Percentiles rank a stretch among this genome's conserved stretches.
phyloP scores from a whole-genome alignment of 2,797 vertebrate species.

The Pogonophryne albipinna region DNA sequence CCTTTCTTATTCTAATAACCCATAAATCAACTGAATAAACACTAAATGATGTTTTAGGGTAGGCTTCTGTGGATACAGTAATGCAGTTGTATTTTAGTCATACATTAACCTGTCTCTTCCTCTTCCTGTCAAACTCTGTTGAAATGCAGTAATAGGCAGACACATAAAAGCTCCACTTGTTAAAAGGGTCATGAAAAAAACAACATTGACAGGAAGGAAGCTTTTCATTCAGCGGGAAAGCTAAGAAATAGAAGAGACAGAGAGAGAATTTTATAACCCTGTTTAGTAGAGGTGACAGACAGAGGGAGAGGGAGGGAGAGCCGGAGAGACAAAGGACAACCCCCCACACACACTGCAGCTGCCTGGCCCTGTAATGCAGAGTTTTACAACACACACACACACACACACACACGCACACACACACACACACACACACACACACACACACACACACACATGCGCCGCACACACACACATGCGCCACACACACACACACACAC shows the following conservation, averaged over 20 bases:
- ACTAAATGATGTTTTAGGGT: not conserved
- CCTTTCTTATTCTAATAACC: conserved; percentile 19
- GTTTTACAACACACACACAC: conserved; percentile 48
- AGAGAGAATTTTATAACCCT: conserved; percentile 72
- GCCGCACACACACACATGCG: conserved; percentile 39
- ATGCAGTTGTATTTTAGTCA: conserved; percentile 61
- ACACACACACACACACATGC: conserved; percentile 29
- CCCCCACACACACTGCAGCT: conserved; percentile 66
- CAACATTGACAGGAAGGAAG: conserved; percentile 80
- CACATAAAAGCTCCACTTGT: conserved; percentile 73
- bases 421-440: conserved; percentile 23
- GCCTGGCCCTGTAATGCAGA: conserved; percentile 42
- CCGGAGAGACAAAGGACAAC: conserved; percentile 70
- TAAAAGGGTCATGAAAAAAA: conserved; percentile 75
- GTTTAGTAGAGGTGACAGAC: conserved; percentile 79
- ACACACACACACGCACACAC: conserved; percentile 32
- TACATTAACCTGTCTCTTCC: conserved; percentile 58
- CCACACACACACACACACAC: conserved; percentile 36
- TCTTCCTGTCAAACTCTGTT: conserved; percentile 58
- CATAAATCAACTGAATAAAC: conserved; percentile 14
- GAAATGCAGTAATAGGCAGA: conserved; percentile 56
- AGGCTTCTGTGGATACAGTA: conserved; percentile 25
- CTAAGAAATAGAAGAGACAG: conserved; percentile 63
- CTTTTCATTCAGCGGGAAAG: conserved; percentile 72
- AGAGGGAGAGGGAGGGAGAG: conserved; percentile 63